Evolutionary conservation across 2,888 invertebrate genomes (phyloP).

Genomic region (Congeria kusceri): DNA sequence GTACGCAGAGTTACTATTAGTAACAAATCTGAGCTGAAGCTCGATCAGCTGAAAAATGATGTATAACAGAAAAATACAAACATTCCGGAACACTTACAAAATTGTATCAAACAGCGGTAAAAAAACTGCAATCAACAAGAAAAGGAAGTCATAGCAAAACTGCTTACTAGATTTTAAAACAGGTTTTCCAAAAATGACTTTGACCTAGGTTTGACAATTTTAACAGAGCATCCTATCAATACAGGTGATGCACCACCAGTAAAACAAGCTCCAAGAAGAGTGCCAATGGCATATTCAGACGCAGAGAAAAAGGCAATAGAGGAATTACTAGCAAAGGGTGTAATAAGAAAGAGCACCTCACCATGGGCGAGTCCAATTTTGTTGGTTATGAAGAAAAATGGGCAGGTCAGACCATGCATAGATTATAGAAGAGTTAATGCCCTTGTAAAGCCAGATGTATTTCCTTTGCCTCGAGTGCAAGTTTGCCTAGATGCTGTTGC

Average conservation of each 20-base stretch:
- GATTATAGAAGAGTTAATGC: conserved; percentile 50
- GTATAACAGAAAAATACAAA: too few species aligned
- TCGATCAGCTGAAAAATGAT: too few species aligned
- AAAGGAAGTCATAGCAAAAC: conserved; percentile 11
- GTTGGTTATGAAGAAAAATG: conserved; percentile 51
- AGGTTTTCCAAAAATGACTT: conserved; percentile 35
- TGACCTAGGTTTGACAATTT: conserved; percentile 30
- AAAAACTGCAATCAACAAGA: conserved; percentile 1
- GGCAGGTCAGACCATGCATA: conserved; percentile 46
- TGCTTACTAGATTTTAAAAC: conserved; percentile 17
- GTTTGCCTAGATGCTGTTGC: conserved; percentile 53
- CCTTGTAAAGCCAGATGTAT: conserved; percentile 44
- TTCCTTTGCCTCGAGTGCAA: conserved; percentile 52
- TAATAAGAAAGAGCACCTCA: conserved; percentile 30
- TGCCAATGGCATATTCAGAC: conserved; percentile 35
- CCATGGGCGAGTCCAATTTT: conserved; percentile 53
- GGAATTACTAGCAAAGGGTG: conserved; percentile 22
- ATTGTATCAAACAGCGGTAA: too few species aligned
- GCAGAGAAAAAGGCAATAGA: conserved; percentile 39
- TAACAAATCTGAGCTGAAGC: too few species aligned
- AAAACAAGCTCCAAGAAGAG: conserved; percentile 23
- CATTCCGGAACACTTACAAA: too few species aligned
- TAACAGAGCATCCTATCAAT: conserved; percentile 35
- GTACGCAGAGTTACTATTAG: too few species aligned
- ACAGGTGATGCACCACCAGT: conserved; percentile 35